Base-by-base conservation (phyloP, 1,140 invertebrate species). In the Conus betulinus region DNA sequence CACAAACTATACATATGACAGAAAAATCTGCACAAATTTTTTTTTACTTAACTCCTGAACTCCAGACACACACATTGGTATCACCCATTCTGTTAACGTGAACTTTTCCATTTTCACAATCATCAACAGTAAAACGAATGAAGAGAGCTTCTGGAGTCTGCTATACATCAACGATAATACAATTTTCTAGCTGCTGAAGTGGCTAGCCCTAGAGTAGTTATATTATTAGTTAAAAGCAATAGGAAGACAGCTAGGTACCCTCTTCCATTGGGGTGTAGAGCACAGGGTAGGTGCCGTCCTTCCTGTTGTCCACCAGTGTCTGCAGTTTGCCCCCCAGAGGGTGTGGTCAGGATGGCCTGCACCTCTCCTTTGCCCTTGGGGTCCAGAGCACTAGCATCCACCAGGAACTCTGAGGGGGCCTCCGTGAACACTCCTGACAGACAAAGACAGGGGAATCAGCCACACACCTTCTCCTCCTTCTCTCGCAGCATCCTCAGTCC, bases 241-340 rank as follows among this genome's bases (percentile, higher is more conserved):
- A 5, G 15, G 57, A 60, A 15, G 57, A 11, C 8, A 60, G 57
- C 8, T 60, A 53, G 17, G 91, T 93, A 96, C 96, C 96, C 95
- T 98, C 97, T 96, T 98, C 98, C 92, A 97, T 97, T 3, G 98
- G 98, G 1, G 97, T 98, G 93, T 98, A 98, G 91, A 96, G 97
- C 23, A 98, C 97, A 92, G 97, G 96, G 93, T 98, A 98, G 1
- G 97, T 98, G 52, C 98, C 97, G 93, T 98, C 97, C 17, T 96
- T 96, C 90, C 97, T 96, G 57, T 97, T 97, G 25, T 96, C 96
- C 15, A 98, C 97, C 57, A 97, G 94, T 91, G 97, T 97, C 91
- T 98, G 97, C 51, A 97, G 97, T 89, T 97, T 96, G 25, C 96
- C 96, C 96, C 0, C 98, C 98, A 89, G 96, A 97, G 8, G 98